Conservation (phyloP, 2,113 vertebrate species). For the Neomonachus schauinslandi region DNA sequence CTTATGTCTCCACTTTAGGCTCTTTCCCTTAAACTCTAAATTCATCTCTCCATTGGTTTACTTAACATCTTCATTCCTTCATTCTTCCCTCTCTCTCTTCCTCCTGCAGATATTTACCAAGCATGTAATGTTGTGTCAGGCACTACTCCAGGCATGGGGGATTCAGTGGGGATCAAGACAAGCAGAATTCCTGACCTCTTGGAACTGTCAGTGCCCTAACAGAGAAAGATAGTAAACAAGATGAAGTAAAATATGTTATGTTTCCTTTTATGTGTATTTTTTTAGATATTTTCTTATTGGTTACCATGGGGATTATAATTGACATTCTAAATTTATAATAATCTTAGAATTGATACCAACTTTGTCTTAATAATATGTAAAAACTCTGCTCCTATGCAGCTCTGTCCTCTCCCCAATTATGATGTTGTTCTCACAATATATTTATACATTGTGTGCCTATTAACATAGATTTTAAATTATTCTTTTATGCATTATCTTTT, state of each 20-base stretch:
- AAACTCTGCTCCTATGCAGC: background rate
- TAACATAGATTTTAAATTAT: background rate
- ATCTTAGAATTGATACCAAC: background rate
- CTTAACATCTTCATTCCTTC: background rate
- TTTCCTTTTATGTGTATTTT: background rate
- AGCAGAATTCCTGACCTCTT: background rate
- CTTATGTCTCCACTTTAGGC: background rate
- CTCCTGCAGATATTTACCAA: background rate
- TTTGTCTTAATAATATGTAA: background rate
- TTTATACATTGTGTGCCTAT: background rate
- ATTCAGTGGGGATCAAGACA: background rate
- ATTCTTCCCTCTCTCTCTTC: background rate
- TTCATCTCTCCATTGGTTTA: background rate
- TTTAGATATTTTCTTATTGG: background rate
- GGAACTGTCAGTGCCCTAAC: background rate
- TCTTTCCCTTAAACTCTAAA: background rate
- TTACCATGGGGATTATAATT: background rate
- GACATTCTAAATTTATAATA: background rate
- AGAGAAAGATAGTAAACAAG: background rate
- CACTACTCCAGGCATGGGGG: background rate
- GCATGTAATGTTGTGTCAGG: background rate
- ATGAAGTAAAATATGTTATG: background rate
- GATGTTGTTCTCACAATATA: background rate
- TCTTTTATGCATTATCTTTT: background rate
- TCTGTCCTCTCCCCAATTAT: background rate